Percentiles rank a stretch among this genome's conserved stretches.
These are phyloP conservation scores for Leontopithecus rosalia DNA, from an alignment of 2,797 vertebrate genomes.

Conservation along the genomic window DNA sequence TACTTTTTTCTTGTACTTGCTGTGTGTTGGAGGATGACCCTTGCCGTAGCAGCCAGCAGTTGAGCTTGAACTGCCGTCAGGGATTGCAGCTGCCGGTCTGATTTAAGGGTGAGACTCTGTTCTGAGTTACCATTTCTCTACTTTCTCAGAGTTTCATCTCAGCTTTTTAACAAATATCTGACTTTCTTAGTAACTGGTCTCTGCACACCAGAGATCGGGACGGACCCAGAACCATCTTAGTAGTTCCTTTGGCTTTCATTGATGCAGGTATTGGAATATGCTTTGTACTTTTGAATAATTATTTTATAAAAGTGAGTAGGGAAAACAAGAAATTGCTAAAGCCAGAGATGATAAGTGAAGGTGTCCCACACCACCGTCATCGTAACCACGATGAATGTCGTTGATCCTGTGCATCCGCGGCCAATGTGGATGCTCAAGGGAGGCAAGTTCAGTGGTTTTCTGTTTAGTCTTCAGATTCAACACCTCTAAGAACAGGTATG, in stretches of 20 bases:
- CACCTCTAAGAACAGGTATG: background rate
- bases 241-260: background rate
- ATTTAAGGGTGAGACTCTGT: too few species aligned
- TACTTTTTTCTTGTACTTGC: background rate
- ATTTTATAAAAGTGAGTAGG: background rate
- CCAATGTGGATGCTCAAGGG: background rate
- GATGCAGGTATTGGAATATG: background rate
- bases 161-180: too few species aligned
- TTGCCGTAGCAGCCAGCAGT: background rate
- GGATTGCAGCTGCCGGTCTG: background rate
- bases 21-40: too few species aligned
- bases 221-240: background rate
- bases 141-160: too few species aligned
- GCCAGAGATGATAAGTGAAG: background rate
- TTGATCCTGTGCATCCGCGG: too few species aligned
- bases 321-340: background rate
- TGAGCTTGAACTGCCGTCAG: background rate
- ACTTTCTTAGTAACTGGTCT: too few species aligned
- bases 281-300: too few species aligned
- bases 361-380: background rate
- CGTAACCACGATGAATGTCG: background rate
- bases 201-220: background rate
- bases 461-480: background rate
- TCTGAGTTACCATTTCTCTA: too few species aligned
- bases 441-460: background rate